These are phyloP conservation scores for Eurypyga helias DNA, from an alignment of 2,113 vertebrate genomes.

Conservation along the genomic window DNA sequence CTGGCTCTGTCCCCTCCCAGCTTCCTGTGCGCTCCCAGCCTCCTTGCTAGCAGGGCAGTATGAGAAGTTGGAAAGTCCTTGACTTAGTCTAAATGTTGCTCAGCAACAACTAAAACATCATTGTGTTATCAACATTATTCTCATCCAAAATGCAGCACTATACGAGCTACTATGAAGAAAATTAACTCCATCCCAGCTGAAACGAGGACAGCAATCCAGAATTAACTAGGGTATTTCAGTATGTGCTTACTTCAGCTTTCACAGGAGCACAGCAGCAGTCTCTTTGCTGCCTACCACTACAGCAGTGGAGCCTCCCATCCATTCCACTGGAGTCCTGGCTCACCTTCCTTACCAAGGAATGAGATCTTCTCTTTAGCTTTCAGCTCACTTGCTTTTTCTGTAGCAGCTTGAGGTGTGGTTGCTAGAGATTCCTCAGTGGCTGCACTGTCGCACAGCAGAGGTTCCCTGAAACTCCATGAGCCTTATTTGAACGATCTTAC, in stretches of 20 bases:
- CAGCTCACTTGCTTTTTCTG: neutral
- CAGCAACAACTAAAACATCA: too few species aligned
- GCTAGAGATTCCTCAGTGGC: neutral
- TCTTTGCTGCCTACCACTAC: neutral
- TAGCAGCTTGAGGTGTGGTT: neutral
- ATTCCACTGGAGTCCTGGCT: neutral
- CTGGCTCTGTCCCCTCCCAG: too few species aligned
- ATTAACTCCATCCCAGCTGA: too few species aligned
- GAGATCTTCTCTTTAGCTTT: neutral
- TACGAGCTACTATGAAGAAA: too few species aligned
- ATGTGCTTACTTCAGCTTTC: neutral
- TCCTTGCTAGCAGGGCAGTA: too few species aligned
- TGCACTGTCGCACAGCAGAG: neutral
- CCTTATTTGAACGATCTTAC: neutral
- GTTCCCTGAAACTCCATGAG: neutral
- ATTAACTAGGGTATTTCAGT: neutral
- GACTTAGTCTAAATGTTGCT: too few species aligned
- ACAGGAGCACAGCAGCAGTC: neutral
- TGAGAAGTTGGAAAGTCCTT: too few species aligned
- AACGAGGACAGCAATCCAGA: neutral
- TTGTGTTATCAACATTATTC: too few species aligned
- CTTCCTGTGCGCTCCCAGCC: too few species aligned
- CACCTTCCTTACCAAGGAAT: neutral
- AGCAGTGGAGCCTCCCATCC: rapidly evolving
- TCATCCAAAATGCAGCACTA: too few species aligned